Evolutionary conservation across 2,113 vertebrate genomes (phyloP).

Genomic region (Eudyptes chrysolophus): DNA sequence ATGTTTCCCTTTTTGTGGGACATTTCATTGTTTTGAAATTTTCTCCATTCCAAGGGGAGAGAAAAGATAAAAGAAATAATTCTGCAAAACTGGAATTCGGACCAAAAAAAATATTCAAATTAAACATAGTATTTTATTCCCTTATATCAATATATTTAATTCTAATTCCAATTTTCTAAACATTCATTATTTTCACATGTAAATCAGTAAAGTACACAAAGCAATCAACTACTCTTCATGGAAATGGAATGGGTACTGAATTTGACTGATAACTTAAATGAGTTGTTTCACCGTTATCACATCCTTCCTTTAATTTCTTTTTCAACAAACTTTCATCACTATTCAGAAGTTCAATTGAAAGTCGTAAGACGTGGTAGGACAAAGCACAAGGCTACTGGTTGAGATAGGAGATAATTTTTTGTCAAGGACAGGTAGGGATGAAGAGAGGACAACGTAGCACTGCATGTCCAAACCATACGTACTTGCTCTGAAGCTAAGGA

Average conservation of each 20-base stretch:
- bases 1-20: neutral
- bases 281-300: neutral
- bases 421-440: neutral
- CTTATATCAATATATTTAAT: neutral
- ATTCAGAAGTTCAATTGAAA: neutral
- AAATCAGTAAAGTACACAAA: neutral
- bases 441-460: accelerated
- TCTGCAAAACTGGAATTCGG: neutral
- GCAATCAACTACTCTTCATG: neutral
- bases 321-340: neutral
- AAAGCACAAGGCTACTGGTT: neutral
- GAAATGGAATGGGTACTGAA: neutral
- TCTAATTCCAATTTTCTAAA: neutral
- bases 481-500: neutral
- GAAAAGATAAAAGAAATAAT: neutral
- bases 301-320: neutral
- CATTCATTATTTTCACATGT: neutral
- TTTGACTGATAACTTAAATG: neutral
- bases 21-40: neutral
- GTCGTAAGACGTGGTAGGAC: neutral
- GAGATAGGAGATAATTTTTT: neutral
- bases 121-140: neutral
- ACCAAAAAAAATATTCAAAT: neutral
- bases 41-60: neutral
- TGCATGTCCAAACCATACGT: accelerated